Conservation (phyloP, 2,113 vertebrate genomes). For the Entelurus aequoreus region DNA sequence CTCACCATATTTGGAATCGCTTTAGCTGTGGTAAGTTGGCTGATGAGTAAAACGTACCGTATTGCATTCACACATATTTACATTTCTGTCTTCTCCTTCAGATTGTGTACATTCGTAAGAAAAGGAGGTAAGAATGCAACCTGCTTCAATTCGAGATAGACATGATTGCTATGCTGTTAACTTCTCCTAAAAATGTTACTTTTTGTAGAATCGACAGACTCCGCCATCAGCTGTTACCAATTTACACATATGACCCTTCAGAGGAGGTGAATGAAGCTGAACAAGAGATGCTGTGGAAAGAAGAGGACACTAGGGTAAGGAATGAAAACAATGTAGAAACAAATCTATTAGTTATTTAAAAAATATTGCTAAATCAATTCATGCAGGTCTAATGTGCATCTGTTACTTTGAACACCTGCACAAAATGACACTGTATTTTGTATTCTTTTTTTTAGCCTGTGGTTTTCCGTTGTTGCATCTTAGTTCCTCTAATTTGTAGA, state of each 20-base stretch:
- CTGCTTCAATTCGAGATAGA: not conserved
- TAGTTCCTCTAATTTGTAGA: conserved; percentile 20
- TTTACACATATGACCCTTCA: conserved; percentile 90
- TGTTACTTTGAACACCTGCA: not conserved
- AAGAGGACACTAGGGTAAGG: conserved; percentile 83
- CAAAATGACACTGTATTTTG: not conserved
- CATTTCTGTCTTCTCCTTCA: conserved; percentile 54
- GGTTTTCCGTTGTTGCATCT: not conserved
- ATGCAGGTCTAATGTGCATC: not conserved
- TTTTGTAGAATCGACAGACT: conserved; percentile 80
- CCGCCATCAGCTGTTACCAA: conserved; percentile 88
- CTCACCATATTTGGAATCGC: conserved; percentile 81
- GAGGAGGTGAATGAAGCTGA: conserved; percentile 90
- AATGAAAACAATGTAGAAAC: not conserved
- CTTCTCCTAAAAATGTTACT: not conserved
- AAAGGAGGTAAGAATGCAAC: conserved; percentile 73
- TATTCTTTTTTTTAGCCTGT: not conserved
- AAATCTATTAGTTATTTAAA: no score
- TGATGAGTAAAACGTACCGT: not conserved
- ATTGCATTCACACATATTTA: not conserved
- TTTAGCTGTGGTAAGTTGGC: conserved; percentile 82
- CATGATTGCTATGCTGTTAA: not conserved
- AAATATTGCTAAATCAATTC: no score
- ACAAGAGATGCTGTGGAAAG: conserved; percentile 83
- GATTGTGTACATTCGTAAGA: conserved; percentile 88